A percentile compares a stretch with the other conserved stretches of the same genome.
Conservation (phyloP, 23 tunicate genomes). For the Ascidia mentula region DNA sequence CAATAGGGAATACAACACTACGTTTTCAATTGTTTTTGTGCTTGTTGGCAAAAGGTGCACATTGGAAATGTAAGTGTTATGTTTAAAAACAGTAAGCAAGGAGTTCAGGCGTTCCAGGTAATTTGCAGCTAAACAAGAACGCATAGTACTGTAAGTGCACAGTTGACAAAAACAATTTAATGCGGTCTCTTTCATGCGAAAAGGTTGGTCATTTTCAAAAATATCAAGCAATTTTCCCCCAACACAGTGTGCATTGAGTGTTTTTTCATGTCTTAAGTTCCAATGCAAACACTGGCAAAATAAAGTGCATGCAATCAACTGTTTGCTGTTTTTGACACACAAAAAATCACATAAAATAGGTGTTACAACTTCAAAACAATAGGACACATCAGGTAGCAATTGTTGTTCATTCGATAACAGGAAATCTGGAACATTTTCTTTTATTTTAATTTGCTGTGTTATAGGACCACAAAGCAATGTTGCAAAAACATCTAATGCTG, state of each 20-base stretch:
- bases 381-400: neutral
- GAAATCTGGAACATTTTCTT: neutral
- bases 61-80: neutral
- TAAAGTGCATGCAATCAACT: neutral
- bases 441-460: neutral
- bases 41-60: neutral
- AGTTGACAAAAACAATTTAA: neutral
- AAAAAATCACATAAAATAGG: conserved; percentile 11
- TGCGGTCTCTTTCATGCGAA: neutral
- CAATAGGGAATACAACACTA: neutral
- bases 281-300: conserved; percentile 6
- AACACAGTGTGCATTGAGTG: neutral
- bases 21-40: neutral
- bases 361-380: neutral
- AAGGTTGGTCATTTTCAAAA: neutral
- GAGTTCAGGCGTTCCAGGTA: neutral
- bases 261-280: neutral
- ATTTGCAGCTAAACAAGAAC: neutral
- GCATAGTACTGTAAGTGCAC: neutral
- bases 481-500: neutral
- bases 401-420: neutral
- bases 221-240: neutral
- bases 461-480: neutral
- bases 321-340: conserved; percentile 5
- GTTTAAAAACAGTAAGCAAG: neutral